Base-by-base conservation (phyloP, 2,113 vertebrate species). In the Sprattus sprattus region DNA sequence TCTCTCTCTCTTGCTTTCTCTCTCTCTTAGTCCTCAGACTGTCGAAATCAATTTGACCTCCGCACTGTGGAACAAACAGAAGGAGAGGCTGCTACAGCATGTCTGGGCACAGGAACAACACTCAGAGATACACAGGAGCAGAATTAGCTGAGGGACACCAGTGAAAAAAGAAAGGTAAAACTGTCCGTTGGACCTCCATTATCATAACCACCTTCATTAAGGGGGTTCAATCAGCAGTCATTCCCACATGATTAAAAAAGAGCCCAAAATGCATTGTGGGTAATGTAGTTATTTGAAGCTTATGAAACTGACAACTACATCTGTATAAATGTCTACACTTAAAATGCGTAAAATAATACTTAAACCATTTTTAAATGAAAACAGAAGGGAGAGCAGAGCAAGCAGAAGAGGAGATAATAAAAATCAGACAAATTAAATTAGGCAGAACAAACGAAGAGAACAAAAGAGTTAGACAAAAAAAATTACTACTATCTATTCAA, bases 1-100 rank as follows among this genome's bases (percentile, higher is more conserved):
- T 71, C 67, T 75, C 32, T 78, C 71, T 91, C 83, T 92, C 90
- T 95, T 93, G 91, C 89, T 89, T 84, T 91, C 89, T 92, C 82
- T 92, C 93, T 92, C 89, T 91, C 88, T 92, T 89, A 92, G 92
- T 95, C 96, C 95, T 99, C 97, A 99, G 95, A 99, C 98, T 92
- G 98, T 99, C 60, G 98, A 99, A 94, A 99, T 98, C 96, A 99
- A 96, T 91, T 98, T 98, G 94, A 96, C 96, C 89, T 97, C 97
- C 94, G 97, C 95, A 80, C 98, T 99, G 97, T 83, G 95, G 91
- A 95, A 97, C 94, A 96, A 81, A 96, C 95, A 98, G 94, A 78
- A 95, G 94, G 93, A 94, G 92, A 96, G 88, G 93, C 95, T 95
- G 96, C 95, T 94, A 91, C 93, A 89, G 85, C 85, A 90, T 84